Conservation (phyloP, 2,888 invertebrate species). For the Polylopha cassiicola region DNA sequence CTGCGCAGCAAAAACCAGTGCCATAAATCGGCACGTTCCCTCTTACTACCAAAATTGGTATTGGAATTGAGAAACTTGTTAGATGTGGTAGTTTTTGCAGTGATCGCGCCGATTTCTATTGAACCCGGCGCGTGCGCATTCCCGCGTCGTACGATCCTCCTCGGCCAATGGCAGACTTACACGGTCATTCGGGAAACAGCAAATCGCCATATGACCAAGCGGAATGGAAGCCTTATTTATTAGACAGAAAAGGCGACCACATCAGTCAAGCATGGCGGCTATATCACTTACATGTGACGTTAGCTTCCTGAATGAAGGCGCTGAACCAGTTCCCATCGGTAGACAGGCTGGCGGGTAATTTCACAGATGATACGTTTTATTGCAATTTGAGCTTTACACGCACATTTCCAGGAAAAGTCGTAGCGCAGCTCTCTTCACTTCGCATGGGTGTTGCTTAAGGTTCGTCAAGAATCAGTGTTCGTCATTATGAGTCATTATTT, state of each 20-base stretch:
- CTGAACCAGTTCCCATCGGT: slow-evolving; percentile 11
- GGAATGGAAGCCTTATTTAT: no score
- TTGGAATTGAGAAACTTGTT: slow-evolving; percentile 67
- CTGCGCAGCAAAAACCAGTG: slow-evolving; percentile 14
- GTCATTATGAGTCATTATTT: no score
- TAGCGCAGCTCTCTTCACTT: no score
- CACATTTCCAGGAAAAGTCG: no score
- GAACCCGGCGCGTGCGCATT: slow-evolving; percentile 30
- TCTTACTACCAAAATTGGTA: slow-evolving; percentile 51
- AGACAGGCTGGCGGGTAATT: slow-evolving; percentile 23
- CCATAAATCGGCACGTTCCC: slow-evolving; percentile 39
- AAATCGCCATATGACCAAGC: no score
- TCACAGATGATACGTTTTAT: slow-evolving; percentile 31
- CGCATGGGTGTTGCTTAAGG: no score
- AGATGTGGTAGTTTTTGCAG: slow-evolving; percentile 55
- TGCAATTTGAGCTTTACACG: slow-evolving; percentile 31
- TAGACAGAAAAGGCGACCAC: no score
- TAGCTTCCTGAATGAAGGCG: no score
- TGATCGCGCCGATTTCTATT: slow-evolving; percentile 53
- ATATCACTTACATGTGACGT: no score
- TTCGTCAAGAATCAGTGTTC: no score
- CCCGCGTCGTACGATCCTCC: slow-evolving; percentile 30
- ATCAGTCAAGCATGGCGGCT: no score
- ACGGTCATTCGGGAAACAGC: no score
- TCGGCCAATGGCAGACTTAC: slow-evolving; percentile 21